Evolutionary conservation across 2,797 vertebrate species (phyloP), one percentile per base, ranked within the genome.

Genomic region (Gymnothorax reevesii): DNA sequence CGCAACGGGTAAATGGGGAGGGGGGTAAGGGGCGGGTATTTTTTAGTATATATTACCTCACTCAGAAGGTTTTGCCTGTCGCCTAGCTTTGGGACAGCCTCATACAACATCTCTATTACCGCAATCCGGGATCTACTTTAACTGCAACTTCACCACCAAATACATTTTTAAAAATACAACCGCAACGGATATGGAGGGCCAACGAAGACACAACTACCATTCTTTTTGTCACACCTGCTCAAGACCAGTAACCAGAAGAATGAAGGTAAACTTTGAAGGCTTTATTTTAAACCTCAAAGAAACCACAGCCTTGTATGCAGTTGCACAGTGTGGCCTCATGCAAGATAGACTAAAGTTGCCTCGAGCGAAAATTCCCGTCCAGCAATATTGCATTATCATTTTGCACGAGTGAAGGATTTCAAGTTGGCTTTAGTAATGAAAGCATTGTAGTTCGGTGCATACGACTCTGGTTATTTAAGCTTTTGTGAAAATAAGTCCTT

Each of bases 31-130:
- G 92, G 94, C 89, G 94, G 94, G 94, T 66, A 42, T 42, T 42
- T 94, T 90, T 92, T 87, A 62, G 88, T 92, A 93, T 94, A 93
- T 94, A 95, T 93, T 93, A 92, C 93, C 93, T 89, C 89, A 93
- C 92, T 89, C 93, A 93, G 92, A 90, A 89, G 57, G 90, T 93
- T 90, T 90, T 85, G 93, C 90, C 92, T 95, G 95, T 95, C 93
- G 94, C 93, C 93, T 94, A 94, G 93, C 93, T 93, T 92, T 94
- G 94, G 95, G 94, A 94, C 93, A 95, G 94, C 91, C 90, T 89
- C 91, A 87, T 92, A 91, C 93, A 94, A 93, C 92, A 89, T 90
- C 89, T 90, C 88, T 80, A 84, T 83, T 80, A 59, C 89, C 85
- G 94, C 84, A 92, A 89, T 86, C 84, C 87, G 89, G 86, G 89